phyloP scores from a whole-genome alignment of 2,888 invertebrate genomes.

The Exephanes ischioxanthus region DNA sequence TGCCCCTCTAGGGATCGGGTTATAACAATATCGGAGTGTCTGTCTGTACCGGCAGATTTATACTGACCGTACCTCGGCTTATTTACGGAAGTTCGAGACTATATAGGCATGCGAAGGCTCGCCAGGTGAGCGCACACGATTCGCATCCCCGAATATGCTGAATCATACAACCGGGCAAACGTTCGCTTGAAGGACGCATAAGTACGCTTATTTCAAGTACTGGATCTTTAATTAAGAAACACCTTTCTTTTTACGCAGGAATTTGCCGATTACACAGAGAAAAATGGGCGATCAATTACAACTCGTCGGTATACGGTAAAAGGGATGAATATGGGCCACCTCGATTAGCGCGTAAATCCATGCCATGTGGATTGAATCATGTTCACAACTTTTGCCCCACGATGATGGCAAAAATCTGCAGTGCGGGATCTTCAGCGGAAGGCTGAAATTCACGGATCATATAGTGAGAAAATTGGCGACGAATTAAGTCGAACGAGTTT shows the following conservation, averaged over 20 bases:
- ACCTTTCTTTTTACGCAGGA: too few relatives aligned
- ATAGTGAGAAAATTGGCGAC: conserved; percentile 69
- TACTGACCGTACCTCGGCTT: conserved; percentile 23
- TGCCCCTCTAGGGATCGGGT: conserved; percentile 30
- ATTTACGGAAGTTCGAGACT: conserved; percentile 25
- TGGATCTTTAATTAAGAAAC: too few relatives aligned
- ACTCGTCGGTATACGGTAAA: too few relatives aligned
- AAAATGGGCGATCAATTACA: background rate
- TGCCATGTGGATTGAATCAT: too few relatives aligned
- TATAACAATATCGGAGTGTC: conserved; percentile 56
- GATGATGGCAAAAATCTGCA: background rate
- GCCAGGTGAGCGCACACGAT: conserved; percentile 38
- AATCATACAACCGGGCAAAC: background rate
- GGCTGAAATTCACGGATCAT: conserved; percentile 59
- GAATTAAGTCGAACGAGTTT: conserved; percentile 68
- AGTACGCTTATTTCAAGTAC: too few relatives aligned
- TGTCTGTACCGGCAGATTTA: conserved; percentile 6
- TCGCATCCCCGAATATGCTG: background rate
- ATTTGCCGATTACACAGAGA: background rate
- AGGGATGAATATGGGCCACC: too few relatives aligned
- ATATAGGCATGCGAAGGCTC: background rate
- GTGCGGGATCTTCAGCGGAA: background rate
- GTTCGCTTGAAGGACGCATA: background rate
- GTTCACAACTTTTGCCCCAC: too few relatives aligned
- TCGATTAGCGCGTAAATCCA: background rate